Percentiles rank a stretch among this genome's conserved stretches.
These are phyloP conservation scores for Lagria hirta DNA, from an alignment of 2,888 invertebrate species.

Conservation along the genomic window DNA sequence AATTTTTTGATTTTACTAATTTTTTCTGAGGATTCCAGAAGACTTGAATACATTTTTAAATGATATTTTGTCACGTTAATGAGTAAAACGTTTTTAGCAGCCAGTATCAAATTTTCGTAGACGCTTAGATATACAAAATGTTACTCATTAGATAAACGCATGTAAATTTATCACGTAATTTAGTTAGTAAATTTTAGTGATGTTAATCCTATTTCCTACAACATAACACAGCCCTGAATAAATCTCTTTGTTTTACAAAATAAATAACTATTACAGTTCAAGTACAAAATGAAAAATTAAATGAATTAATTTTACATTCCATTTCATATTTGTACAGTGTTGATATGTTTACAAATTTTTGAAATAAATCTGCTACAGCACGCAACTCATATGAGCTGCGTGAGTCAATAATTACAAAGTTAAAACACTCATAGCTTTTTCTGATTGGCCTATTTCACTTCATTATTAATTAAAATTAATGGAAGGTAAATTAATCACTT, in stretches of 20 bases:
- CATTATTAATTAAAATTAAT: no score
- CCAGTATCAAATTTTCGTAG: conserved; percentile 18
- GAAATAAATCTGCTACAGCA: neutral
- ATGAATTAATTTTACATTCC: neutral
- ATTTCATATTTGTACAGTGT: conserved; percentile 9
- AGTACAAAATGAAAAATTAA: neutral
- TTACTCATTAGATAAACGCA: conserved; percentile 10
- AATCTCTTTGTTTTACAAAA: conserved; percentile 3
- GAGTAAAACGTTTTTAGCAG: no score
- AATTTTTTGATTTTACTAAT: no score
- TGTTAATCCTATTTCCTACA: conserved; percentile 14
- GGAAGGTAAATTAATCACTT: neutral
- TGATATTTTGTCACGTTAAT: no score
- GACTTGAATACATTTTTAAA: no score
- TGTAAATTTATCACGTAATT: conserved; percentile 12
- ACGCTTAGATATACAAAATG: conserved; percentile 8
- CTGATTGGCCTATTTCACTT: no score
- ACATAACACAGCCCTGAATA: conserved; percentile 17
- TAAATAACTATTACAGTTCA: conserved; percentile 18
- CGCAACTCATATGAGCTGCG: neutral
- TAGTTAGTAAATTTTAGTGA: neutral
- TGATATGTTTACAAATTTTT: conserved; percentile 22
- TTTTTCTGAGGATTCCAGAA: no score
- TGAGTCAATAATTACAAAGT: conserved; percentile 6
- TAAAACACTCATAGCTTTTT: no score